Evolutionary conservation across 2,113 vertebrate species (phyloP).

Genomic region (Melanocharis versteri): DNA sequence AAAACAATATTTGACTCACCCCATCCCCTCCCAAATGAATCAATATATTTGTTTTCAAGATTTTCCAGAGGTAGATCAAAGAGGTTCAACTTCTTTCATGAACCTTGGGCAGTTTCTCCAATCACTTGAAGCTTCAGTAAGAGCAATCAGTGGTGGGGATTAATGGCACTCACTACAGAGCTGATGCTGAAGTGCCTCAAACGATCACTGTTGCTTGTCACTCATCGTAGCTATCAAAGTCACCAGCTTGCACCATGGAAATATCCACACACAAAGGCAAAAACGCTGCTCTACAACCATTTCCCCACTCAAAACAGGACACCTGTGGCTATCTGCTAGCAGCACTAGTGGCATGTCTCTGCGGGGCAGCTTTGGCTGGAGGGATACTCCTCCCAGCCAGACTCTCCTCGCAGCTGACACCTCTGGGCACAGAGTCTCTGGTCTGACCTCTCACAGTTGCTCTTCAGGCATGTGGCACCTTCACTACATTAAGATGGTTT

Average conservation of each 20-base stretch:
- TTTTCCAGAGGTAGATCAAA: conserved; percentile 59
- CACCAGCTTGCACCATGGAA: background rate
- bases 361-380: background rate
- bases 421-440: background rate
- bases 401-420: background rate
- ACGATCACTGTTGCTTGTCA: background rate
- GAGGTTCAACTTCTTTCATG: conserved; percentile 54
- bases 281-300: background rate
- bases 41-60: conserved; percentile 67
- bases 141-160: conserved; percentile 67
- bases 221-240: background rate
- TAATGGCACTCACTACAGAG: conserved; percentile 48
- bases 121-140: conserved; percentile 62
- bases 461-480: background rate
- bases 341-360: background rate
- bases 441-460: background rate
- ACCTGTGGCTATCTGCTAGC: background rate
- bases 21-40: background rate
- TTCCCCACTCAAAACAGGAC: background rate
- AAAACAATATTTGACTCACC: background rate
- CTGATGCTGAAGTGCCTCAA: conserved; percentile 27
- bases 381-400: background rate
- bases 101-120: conserved; percentile 50
- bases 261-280: background rate
- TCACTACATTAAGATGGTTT: background rate